These are phyloP conservation scores for Callipepla squamata DNA, from an alignment of 2,113 vertebrate genomes.

Conservation along the genomic window DNA sequence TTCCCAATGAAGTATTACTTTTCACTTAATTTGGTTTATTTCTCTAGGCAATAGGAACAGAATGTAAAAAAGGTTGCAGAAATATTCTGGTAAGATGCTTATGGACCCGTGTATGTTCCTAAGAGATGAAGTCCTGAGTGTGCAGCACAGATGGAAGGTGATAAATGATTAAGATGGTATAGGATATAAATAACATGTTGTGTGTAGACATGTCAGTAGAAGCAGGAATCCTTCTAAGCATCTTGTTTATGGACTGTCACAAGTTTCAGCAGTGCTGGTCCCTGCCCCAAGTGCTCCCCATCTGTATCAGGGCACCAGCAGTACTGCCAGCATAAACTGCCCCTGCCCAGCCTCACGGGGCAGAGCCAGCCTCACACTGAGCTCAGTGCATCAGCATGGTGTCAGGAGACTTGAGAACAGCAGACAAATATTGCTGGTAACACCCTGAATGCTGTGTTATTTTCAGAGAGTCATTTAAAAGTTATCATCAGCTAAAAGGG, in stretches of 20 bases:
- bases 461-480: background rate
- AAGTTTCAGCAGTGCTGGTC: background rate
- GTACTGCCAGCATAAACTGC: background rate
- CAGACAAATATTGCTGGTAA: background rate
- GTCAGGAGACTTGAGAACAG: background rate
- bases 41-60: background rate
- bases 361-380: rapidly evolving
- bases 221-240: background rate
- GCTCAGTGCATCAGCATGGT: rapidly evolving
- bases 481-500: background rate
- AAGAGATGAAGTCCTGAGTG: background rate
- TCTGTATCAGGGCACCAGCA: background rate
- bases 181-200: conserved; percentile 35
- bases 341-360: background rate
- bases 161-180: conserved; percentile 44
- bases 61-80: background rate
- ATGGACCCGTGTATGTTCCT: background rate
- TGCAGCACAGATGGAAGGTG: conserved; percentile 30
- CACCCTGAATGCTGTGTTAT: background rate
- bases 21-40: background rate
- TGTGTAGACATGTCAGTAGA: background rate
- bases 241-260: background rate
- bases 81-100: background rate
- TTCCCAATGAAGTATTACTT: background rate
- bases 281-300: background rate